These are phyloP conservation scores for Zosterops japonicus DNA, from an alignment of 2,113 vertebrate genomes.

Conservation along the genomic window DNA sequence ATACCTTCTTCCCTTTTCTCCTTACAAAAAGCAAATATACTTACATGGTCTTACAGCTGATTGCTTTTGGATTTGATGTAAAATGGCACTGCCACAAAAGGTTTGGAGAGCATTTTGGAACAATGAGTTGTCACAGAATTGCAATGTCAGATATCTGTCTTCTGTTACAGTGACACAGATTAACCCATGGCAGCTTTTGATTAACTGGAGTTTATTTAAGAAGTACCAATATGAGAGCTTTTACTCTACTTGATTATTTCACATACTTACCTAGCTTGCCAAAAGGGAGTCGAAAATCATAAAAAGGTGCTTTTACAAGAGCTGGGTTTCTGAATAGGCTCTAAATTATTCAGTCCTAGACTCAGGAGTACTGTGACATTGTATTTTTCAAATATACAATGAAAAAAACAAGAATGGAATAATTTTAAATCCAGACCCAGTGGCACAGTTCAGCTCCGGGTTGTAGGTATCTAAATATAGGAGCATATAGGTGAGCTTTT, in stretches of 20 bases:
- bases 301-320: not conserved
- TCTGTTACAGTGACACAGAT: not conserved
- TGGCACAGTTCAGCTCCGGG: not conserved
- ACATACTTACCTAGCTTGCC: not conserved
- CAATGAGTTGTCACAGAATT: not conserved
- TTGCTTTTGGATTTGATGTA: not conserved
- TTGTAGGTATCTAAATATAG: not conserved
- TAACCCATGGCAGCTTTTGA: not conserved
- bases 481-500: not conserved
- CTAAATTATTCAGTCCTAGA: not conserved
- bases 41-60: not conserved
- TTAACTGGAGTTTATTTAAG: not conserved
- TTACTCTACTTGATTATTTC: not conserved
- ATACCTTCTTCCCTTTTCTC: not conserved
- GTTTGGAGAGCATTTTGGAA: not conserved
- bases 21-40: not conserved
- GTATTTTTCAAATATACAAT: not conserved
- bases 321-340: accelerated
- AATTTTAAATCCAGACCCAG: not conserved
- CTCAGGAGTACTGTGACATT: not conserved
- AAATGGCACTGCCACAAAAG: not conserved
- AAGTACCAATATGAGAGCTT: not conserved
- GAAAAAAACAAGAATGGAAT: accelerated
- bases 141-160: accelerated
- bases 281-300: not conserved